Evolutionary conservation across 64 coral and sea anemone species (phyloP).

Genomic region (Trachythela sp.): DNA sequence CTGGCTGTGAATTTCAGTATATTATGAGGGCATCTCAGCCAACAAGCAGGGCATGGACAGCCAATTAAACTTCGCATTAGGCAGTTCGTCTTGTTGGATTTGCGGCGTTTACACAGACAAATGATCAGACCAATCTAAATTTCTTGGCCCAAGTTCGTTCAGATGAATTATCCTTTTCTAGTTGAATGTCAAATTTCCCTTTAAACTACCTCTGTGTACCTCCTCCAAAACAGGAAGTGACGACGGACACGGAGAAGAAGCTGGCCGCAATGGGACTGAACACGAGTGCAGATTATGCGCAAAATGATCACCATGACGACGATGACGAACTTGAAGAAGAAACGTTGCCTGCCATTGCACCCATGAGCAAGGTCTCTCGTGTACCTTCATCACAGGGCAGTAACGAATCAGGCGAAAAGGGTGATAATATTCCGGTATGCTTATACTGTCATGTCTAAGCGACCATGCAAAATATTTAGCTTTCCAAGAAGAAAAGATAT

Average conservation of each 20-base stretch:
- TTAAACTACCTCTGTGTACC: too few relatives aligned
- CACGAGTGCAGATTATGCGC: conserved; percentile 83
- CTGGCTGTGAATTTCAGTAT: too few relatives aligned
- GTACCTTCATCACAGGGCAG: conserved; percentile 67
- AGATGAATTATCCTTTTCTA: too few relatives aligned
- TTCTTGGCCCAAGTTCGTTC: too few relatives aligned
- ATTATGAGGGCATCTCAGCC: too few relatives aligned
- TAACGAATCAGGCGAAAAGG: not conserved
- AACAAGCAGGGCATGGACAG: too few relatives aligned
- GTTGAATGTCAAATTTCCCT: too few relatives aligned
- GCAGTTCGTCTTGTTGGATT: too few relatives aligned
- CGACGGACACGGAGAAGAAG: conserved; percentile 58
- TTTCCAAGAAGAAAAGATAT: not conserved
- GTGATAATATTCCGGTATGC: not conserved
- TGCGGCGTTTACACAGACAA: too few relatives aligned
- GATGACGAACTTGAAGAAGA: conserved; percentile 77
- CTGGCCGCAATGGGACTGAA: conserved; percentile 95
- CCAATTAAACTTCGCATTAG: too few relatives aligned
- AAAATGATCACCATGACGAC: conserved; percentile 1
- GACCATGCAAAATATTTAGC: not conserved
- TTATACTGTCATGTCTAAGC: conserved; percentile 42
- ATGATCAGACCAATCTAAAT: too few relatives aligned
- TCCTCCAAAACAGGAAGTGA: not conserved
- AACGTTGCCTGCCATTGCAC: conserved; percentile 74
- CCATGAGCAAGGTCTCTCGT: conserved; percentile 47